These are phyloP conservation scores for Sphaeridia pumilis DNA, from an alignment of 2,888 invertebrate species.

Conservation along the genomic window DNA sequence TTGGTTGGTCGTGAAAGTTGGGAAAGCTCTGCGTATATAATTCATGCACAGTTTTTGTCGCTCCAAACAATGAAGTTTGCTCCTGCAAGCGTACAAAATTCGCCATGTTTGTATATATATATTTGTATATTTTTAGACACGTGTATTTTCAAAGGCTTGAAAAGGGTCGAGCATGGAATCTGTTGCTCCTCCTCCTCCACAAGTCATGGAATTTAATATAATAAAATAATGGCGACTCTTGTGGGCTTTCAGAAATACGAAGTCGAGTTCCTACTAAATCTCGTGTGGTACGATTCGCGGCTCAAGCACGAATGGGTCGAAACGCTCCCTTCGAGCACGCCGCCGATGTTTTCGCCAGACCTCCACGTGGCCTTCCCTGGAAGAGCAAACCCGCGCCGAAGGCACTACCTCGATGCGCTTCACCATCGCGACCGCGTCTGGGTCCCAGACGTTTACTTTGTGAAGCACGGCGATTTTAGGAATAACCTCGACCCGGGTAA, in stretches of 20 bases:
- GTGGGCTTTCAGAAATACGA: slow-evolving; percentile 71
- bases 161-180: too few relatives aligned
- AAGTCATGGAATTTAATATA: too few relatives aligned
- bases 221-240: too few relatives aligned
- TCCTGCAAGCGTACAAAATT: too few relatives aligned
- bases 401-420: slow-evolving; percentile 68
- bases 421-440: slow-evolving; percentile 61
- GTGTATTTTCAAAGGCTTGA: too few relatives aligned
- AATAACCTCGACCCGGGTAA: slow-evolving; percentile 86
- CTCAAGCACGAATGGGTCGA: slow-evolving; percentile 78
- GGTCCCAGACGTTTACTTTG: slow-evolving; percentile 86
- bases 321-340: slow-evolving; percentile 50
- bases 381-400: slow-evolving; percentile 31
- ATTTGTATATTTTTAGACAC: too few relatives aligned
- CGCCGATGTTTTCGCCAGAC: slow-evolving; percentile 26
- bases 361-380: slow-evolving; percentile 35
- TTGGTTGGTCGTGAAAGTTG: too few relatives aligned
- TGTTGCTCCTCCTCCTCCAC: too few relatives aligned
- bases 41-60: too few relatives aligned
- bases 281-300: slow-evolving; percentile 86
- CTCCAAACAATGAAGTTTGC: too few relatives aligned
- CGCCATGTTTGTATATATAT: too few relatives aligned
- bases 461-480: slow-evolving; percentile 94
- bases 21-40: too few relatives aligned
- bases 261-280: slow-evolving; percentile 84